Evolutionary conservation across 2,113 vertebrate genomes (phyloP).

Genomic region (Ciconia stormi): DNA sequence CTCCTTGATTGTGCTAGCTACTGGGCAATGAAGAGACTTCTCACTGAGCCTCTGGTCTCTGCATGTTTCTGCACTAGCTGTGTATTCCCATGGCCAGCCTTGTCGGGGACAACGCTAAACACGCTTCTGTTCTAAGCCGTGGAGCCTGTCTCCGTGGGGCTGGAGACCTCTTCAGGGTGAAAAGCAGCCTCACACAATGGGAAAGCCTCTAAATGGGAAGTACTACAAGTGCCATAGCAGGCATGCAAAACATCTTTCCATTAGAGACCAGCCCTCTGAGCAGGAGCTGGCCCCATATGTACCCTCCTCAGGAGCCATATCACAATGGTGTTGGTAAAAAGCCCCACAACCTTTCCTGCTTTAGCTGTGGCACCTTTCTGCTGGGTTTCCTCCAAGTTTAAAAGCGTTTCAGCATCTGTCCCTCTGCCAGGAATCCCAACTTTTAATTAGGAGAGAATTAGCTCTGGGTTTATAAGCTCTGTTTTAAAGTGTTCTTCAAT

Average conservation of each 20-base stretch:
- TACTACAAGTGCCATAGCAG: background rate
- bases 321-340: background rate
- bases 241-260: background rate
- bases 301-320: background rate
- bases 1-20: background rate
- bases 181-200: background rate
- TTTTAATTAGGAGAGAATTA: background rate
- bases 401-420: background rate
- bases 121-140: background rate
- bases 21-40: background rate
- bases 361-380: background rate
- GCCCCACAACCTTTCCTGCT: background rate
- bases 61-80: background rate
- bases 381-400: background rate
- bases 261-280: background rate
- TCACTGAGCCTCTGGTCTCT: background rate
- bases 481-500: background rate
- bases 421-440: background rate
- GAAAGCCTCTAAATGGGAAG: background rate
- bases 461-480: slow-evolving; percentile 20
- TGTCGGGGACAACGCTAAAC: background rate
- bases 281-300: accelerated
- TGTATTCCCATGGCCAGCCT: background rate
- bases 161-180: background rate
- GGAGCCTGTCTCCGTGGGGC: accelerated